phyloP scores from a whole-genome alignment of 2,113 vertebrate species.

The Bubo scandiacus region DNA sequence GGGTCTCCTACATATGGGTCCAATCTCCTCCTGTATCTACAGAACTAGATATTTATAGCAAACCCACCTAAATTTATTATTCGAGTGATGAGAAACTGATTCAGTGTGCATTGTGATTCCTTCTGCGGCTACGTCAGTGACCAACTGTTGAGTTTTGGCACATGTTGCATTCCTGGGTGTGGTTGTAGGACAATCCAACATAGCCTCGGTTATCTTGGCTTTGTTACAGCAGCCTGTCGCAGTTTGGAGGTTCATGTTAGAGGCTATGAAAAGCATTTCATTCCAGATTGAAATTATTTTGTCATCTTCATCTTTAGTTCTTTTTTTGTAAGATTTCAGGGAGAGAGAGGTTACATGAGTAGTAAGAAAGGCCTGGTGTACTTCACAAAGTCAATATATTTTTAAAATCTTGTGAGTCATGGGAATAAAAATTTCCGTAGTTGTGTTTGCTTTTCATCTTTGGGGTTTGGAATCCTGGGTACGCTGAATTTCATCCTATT shows the following conservation, averaged over 20 bases:
- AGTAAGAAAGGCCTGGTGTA: not conserved
- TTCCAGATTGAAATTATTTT: not conserved
- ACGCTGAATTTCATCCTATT: rapidly evolving
- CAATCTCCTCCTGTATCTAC: not conserved
- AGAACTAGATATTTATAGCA: not conserved
- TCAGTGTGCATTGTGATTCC: not conserved
- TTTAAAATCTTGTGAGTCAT: not conserved
- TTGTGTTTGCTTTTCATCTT: not conserved
- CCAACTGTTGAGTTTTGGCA: constrained; percentile 26
- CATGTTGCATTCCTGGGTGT: constrained; percentile 20
- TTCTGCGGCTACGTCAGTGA: not conserved
- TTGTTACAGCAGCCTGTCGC: not conserved
- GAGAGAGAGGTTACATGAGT: not conserved
- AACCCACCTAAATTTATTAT: not conserved
- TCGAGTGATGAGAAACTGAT: not conserved
- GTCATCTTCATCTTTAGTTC: not conserved
- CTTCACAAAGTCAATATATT: not conserved
- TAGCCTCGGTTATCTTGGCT: constrained; percentile 13
- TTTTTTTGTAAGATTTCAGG: not conserved
- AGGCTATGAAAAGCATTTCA: not conserved
- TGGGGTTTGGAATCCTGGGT: not conserved
- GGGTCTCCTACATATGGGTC: not conserved
- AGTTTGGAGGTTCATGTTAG: not conserved
- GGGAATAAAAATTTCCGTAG: not conserved
- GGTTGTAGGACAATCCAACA: constrained; percentile 31